phyloP scores from a whole-genome alignment of 1,140 invertebrate genomes.

The Chionoecetes opilio region DNA sequence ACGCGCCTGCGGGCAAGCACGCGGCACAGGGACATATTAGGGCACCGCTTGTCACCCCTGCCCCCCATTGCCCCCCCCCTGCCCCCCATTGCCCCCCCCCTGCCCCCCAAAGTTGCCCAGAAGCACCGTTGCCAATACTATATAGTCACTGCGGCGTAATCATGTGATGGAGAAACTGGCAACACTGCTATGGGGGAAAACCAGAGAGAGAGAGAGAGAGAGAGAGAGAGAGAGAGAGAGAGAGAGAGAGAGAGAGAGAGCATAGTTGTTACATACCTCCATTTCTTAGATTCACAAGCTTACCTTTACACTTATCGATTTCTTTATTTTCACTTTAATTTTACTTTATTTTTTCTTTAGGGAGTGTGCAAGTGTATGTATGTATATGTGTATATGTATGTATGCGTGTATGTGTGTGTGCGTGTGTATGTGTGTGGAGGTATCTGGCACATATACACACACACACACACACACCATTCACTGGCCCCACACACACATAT shows the following conservation, averaged over 20 bases:
- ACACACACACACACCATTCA: neutral
- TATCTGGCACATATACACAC: neutral
- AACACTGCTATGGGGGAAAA: neutral
- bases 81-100: neutral
- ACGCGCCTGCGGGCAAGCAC: neutral
- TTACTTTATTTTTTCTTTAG: neutral
- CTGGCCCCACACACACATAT: conserved; percentile 39
- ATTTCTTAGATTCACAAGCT: too few relatives aligned
- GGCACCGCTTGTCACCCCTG: neutral
- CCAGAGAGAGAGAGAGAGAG: conserved; percentile 25
- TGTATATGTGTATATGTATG: conserved; percentile 52
- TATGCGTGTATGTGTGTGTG: conserved; percentile 53
- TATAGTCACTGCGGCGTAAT: neutral
- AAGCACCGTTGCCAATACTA: neutral
- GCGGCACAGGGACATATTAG: neutral
- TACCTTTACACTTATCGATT: too few relatives aligned
- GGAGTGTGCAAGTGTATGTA: conserved; percentile 6
- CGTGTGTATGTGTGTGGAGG: conserved; percentile 30
- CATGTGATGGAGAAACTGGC: neutral
- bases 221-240: conserved; percentile 24
- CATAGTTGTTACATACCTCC: neutral
- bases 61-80: neutral
- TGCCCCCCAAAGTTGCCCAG: neutral
- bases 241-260: conserved; percentile 24
- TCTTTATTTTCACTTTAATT: too few relatives aligned